These are phyloP conservation scores for Cordilura impudica DNA, from an alignment of 2,888 invertebrate genomes.

Conservation along the genomic window DNA sequence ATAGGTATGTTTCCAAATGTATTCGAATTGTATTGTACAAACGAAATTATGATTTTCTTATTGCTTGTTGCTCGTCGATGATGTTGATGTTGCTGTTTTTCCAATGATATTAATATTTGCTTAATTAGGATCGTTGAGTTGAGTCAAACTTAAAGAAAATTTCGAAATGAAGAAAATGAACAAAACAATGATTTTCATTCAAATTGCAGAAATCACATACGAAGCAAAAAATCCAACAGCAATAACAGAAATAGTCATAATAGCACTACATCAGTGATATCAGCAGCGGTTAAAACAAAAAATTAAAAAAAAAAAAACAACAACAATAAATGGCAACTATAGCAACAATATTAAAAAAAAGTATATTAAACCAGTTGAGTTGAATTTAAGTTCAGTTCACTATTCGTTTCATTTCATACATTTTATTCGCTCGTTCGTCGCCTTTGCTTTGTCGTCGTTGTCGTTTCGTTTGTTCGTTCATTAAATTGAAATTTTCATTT, in stretches of 20 bases:
- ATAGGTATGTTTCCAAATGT: neutral
- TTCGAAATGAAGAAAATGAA: constrained; percentile 11
- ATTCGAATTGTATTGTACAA: neutral
- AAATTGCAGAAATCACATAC: constrained; percentile 45
- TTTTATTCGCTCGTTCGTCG: constrained; percentile 30
- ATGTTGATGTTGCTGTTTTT: neutral
- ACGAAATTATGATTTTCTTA: neutral
- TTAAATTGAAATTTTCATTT: constrained; percentile 76
- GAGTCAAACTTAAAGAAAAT: constrained; percentile 33
- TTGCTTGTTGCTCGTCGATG: neutral
- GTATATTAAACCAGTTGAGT: constrained; percentile 63
- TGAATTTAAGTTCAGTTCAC: constrained; percentile 62
- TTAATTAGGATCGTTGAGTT: constrained; percentile 52
- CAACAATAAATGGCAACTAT: constrained; percentile 8
- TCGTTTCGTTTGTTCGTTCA: constrained; percentile 67
- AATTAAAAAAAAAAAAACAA: constrained; percentile 14
- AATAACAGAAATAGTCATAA: constrained; percentile 30
- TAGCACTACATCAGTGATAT: constrained; percentile 47
- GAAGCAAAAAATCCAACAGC: constrained; percentile 1
- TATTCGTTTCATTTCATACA: constrained; percentile 50
- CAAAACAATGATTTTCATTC: constrained; percentile 52
- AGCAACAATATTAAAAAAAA: constrained; percentile 38
- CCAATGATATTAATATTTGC: constrained; percentile 32
- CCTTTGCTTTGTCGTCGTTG: constrained; percentile 22
- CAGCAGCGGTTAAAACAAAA: constrained; percentile 53